These are phyloP conservation scores for Oriolus oriolus DNA, from an alignment of 2,113 vertebrate genomes.

Conservation along the genomic window DNA sequence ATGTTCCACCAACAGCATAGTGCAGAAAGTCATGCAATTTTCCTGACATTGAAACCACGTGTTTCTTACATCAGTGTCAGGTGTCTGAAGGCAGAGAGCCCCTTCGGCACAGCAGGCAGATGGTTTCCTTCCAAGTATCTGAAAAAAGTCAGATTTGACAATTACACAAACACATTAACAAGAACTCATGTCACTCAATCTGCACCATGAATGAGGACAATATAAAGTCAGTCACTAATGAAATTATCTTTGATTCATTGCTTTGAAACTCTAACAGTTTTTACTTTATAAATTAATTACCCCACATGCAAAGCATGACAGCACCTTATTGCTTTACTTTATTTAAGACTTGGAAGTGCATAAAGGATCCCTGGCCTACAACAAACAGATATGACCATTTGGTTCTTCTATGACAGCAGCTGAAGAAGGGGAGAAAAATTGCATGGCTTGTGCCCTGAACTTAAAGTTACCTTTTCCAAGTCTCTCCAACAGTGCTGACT, in stretches of 20 bases:
- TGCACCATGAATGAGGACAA: neutral
- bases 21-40: neutral
- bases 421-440: neutral
- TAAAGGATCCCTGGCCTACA: neutral
- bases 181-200: neutral
- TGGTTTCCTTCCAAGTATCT: constrained; percentile 97
- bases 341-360: neutral
- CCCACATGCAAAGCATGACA: neutral
- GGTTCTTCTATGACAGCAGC: neutral
- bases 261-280: neutral
- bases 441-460: neutral
- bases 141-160: constrained; percentile 56
- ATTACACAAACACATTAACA: constrained; percentile 9
- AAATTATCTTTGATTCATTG: neutral
- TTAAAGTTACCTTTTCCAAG: neutral
- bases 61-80: constrained; percentile 83
- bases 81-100: constrained; percentile 85
- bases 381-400: neutral
- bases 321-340: neutral
- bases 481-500: neutral
- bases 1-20: neutral
- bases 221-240: neutral
- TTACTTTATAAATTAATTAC: neutral
- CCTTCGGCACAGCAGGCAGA: constrained; percentile 88
- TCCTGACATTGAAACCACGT: neutral